phyloP scores from a whole-genome alignment of 2,888 invertebrate species.

The Uropetala carovei region DNA sequence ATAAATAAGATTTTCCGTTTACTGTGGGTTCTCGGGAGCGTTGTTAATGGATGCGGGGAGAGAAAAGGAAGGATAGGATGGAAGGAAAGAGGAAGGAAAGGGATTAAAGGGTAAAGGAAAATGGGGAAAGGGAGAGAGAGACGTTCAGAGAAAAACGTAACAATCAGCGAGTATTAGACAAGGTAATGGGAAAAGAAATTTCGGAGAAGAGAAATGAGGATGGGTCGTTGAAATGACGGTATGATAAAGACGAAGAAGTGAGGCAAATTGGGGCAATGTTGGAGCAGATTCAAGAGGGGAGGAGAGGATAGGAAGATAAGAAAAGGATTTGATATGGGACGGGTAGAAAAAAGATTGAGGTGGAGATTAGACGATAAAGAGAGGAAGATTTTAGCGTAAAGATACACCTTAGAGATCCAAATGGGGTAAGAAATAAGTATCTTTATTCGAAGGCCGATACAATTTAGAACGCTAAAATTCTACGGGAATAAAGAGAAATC shows the following conservation, averaged over 20 bases:
- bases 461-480: too few relatives aligned
- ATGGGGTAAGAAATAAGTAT: too few relatives aligned
- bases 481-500: too few relatives aligned
- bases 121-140: background rate
- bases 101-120: background rate
- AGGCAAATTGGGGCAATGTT: background rate
- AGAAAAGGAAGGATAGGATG: background rate
- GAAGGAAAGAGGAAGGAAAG: background rate
- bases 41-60: background rate
- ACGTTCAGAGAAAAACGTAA: background rate
- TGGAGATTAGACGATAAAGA: background rate
- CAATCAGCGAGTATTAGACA: background rate
- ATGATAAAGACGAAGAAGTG: background rate
- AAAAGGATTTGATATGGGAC: background rate
- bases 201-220: background rate
- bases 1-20: constrained; percentile 47
- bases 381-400: too few relatives aligned
- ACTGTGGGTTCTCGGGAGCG: background rate
- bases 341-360: background rate
- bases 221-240: background rate
- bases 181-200: background rate
- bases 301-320: too few relatives aligned
- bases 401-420: too few relatives aligned
- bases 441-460: too few relatives aligned
- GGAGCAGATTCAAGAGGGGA: background rate